Evolutionary conservation across 2,797 vertebrate species (phyloP), one percentile per base, ranked within the genome.

Genomic region (Fringilla coelebs): DNA sequence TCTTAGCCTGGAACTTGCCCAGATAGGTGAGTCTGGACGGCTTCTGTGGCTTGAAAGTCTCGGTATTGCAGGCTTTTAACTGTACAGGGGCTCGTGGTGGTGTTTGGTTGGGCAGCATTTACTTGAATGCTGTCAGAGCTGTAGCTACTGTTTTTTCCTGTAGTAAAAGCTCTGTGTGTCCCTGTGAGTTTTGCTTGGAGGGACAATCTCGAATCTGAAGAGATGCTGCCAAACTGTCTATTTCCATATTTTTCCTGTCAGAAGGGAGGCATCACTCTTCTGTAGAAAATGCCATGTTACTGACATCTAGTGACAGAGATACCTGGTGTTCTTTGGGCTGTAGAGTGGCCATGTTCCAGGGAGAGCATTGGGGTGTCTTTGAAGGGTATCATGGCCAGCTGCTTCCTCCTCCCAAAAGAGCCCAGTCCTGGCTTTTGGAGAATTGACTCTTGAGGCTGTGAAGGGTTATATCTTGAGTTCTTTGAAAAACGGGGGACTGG

Each of bases 251-350:
- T 96, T 96, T 41, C 40, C 73, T 91, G 82, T 95, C 89, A 84
- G 82, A 80, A 85, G 34, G 6, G 19, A 90, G 52, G 25, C 62
- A 93, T 95, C 43, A 8, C 21, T 90, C 5, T 52, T 80, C 49
- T 66, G 40, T 73, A 41, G 62, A 32, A 77, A 91, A 48, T 83
- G 73, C 85, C 79, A 45, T 89, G 46, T 91, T 95, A 70, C 75
- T 96, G 94, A 96, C 94, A 96, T 94, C 90, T 96, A 93, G 87
- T 95, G 92, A 94, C 92, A 93, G 10, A 83, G 85, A 25, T 62
- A 84, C 79, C 72, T 89, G 40, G 13, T 1, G 2, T 77, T 68
- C 31, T 80, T 62, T 45, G 46, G 48, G 40, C 55, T 91, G 55
- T 34, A 22, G 18, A n/a, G 43, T 66, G 62, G 40, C 85, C 13